These are phyloP conservation scores for Halichondria panicea DNA, from an alignment of 37 sponge, comb jelly and placozoan genomes.

Conservation along the genomic window DNA sequence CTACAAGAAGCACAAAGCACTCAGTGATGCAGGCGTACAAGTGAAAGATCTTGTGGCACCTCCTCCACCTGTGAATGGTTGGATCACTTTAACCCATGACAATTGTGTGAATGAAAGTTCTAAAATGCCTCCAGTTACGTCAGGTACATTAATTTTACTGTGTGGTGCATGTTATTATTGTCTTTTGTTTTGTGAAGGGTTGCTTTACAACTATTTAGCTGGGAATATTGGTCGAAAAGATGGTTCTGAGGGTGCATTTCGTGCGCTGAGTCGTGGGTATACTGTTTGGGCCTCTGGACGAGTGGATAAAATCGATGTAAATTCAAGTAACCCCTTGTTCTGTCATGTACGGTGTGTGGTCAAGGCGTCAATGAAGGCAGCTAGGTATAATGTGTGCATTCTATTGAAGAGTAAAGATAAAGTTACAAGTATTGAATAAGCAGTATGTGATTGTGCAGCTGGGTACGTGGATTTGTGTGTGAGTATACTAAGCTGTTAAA, in stretches of 20 bases:
- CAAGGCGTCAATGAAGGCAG: slow-evolving; percentile 10
- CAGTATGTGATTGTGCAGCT: slow-evolving; percentile 69
- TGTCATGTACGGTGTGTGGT: not conserved
- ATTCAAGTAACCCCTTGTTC: not conserved
- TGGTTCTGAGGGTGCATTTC: slow-evolving; percentile 43
- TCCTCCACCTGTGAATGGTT: slow-evolving; percentile 47
- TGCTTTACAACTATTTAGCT: slow-evolving; percentile 31
- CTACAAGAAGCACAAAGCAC: slow-evolving; percentile 32
- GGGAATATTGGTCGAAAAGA: slow-evolving; percentile 24
- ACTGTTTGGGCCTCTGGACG: slow-evolving; percentile 26
- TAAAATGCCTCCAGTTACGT: slow-evolving; percentile 36
- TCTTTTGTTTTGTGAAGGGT: not conserved
- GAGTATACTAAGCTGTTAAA: not conserved
- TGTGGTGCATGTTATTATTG: too few species aligned
- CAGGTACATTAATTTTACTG: slow-evolving; percentile 16
- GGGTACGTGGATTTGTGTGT: slow-evolving; percentile 23
- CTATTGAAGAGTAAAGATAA: slow-evolving; percentile 35
- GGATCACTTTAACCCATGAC: slow-evolving; percentile 13
- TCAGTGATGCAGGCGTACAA: slow-evolving; percentile 26
- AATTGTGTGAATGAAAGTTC: slow-evolving; percentile 9
- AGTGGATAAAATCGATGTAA: not conserved
- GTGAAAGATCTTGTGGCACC: not conserved
- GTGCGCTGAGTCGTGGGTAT: slow-evolving; percentile 59
- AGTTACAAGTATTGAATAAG: slow-evolving; percentile 47
- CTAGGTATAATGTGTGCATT: slow-evolving; percentile 5